Base-by-base conservation (phyloP, 2,888 invertebrate species). In the Elegia similella region DNA sequence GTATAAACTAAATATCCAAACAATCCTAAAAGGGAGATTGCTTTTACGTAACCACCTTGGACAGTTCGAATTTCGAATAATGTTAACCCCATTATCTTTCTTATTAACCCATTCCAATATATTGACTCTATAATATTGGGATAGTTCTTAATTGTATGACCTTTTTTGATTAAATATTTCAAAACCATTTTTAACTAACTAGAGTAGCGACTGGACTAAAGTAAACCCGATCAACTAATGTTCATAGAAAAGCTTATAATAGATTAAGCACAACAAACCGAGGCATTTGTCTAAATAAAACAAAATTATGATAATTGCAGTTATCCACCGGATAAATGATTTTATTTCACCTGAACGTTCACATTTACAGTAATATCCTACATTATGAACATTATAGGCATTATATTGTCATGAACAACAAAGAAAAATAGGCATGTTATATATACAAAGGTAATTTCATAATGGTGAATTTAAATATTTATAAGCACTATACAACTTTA, bases 401-500 rank as follows among this genome's bases (percentile, higher is more conserved):
- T 84, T 82, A 85, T 84, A 86, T 86, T 84, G 82, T 88, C 86
- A 73, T 76, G 75, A 86, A 82, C 82, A 85, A 85, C 79, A 82
- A 79, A 81, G 68, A 79, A 81, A 75, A 79, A 74, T 77, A 84
- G 81, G 78, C 82, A 73, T 81, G 67, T 76, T 86, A 86, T 89
- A 78, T 89, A 77, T 89, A 89, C 86, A 88, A 76, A 83, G 78
- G 79, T 73, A 75, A 75, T 74, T 72, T 67, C 67, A 74, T 69
- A 68, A 73, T 67, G 68, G 68, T 67, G 75, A 76, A 78, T 77
- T 74, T 69, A 68, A 74, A 76, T 83, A 84, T 82, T 83, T 84
- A 84, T 84, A 85, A 88, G 88, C 86, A 83, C 82, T 90, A 86
- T 88, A 89, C 88, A 88, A 82, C 78, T 86, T 84, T 86, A 87